Conservation (phyloP, 2,797 vertebrate genomes). For the Dendrocincla fuliginosa region DNA sequence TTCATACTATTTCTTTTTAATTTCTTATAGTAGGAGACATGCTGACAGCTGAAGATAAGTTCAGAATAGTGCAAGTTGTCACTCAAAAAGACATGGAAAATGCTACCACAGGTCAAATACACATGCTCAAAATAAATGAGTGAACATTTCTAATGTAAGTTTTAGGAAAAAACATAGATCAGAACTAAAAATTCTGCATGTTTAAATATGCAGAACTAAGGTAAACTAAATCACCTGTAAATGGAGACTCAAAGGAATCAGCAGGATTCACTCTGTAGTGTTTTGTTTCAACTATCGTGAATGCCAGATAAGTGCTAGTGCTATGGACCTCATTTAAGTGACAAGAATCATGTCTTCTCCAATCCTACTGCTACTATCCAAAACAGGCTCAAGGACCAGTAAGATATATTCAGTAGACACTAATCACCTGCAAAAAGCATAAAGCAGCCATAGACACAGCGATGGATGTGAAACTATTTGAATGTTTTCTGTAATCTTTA, state of each 20-base stretch:
- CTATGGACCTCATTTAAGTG: background rate
- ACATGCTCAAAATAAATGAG: background rate
- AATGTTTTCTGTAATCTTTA: background rate
- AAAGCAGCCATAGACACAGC: background rate
- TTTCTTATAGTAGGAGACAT: background rate
- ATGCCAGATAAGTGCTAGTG: background rate
- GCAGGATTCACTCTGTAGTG: background rate
- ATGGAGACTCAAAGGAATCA: background rate
- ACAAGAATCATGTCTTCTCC: background rate
- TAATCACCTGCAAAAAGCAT: background rate
- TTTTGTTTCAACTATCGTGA: background rate
- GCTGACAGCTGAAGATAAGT: background rate
- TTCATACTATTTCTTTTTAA: background rate
- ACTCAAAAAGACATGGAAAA: background rate
- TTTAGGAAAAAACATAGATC: background rate
- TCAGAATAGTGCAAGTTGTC: background rate
- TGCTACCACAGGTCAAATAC: background rate
- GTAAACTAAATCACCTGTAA: background rate
- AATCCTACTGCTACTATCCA: background rate
- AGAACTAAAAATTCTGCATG: background rate
- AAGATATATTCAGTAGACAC: background rate
- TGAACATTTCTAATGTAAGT: background rate
- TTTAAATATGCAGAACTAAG: background rate
- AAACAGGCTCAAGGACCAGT: background rate
- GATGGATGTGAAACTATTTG: background rate